phyloP scores from a whole-genome alignment of 1,140 invertebrate species.

The Drosophila cardini region DNA sequence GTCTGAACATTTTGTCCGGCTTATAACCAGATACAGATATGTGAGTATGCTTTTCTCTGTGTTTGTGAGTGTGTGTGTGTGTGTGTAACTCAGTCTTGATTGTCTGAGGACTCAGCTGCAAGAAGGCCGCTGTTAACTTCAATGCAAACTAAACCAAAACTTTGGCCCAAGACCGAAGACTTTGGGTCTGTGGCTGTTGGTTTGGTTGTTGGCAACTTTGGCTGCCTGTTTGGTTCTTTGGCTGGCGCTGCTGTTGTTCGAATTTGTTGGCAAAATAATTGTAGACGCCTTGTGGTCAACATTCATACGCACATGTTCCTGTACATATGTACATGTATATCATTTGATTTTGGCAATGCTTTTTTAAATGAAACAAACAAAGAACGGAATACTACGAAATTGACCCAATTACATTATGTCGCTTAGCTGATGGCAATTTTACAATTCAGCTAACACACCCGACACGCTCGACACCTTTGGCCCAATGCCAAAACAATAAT shows the following conservation, averaged over 20 bases:
- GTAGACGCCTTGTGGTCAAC: conserved; percentile 68
- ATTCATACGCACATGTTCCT: conserved; percentile 22
- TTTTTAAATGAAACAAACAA: conserved; percentile 60
- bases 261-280: conserved; percentile 78
- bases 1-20: conserved; percentile 32
- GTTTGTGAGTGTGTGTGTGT: conserved; percentile 14
- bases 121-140: conserved; percentile 56
- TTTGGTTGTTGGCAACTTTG: conserved; percentile 61
- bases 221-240: conserved; percentile 27
- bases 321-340: not conserved
- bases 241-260: conserved; percentile 36
- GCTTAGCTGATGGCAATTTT: conserved; percentile 73
- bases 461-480: conserved; percentile 64
- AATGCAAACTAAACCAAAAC: conserved; percentile 59
- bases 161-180: conserved; percentile 53
- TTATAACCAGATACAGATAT: conserved; percentile 16
- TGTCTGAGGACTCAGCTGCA: conserved; percentile 56
- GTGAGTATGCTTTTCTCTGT: conserved; percentile 11
- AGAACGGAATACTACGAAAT: conserved; percentile 43
- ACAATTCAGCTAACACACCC: conserved; percentile 66
- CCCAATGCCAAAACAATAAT: conserved; percentile 46
- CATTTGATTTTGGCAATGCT: conserved; percentile 46
- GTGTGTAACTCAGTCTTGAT: conserved; percentile 5
- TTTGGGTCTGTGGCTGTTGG: conserved; percentile 53
- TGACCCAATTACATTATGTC: conserved; percentile 76